phyloP scores from a whole-genome alignment of 2,797 vertebrate genomes.

The Scarus forsteni region DNA sequence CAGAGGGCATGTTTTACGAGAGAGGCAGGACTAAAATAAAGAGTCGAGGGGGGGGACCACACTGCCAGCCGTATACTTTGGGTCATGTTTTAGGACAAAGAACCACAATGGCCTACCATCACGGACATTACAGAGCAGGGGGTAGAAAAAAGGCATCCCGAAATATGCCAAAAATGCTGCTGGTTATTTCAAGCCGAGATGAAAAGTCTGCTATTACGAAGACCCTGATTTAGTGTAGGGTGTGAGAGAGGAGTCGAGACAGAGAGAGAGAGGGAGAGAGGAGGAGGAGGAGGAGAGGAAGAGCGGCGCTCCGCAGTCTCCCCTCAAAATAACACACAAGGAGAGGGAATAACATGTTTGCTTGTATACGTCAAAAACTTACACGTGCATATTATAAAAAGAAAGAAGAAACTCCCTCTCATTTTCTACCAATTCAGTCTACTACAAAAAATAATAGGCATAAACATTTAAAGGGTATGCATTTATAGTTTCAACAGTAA shows the following conservation, averaged over 20 bases:
- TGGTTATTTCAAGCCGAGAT: slow-evolving; percentile 80
- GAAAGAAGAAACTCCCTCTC: slow-evolving; percentile 35
- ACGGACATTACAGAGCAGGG: slow-evolving; percentile 68
- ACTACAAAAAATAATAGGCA: slow-evolving; percentile 6
- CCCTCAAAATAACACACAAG: slow-evolving; percentile 85
- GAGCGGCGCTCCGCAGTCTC: slow-evolving; percentile 83
- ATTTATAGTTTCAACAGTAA: slow-evolving; percentile 19
- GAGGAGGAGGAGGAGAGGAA: slow-evolving; percentile 61
- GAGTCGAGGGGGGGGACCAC: slow-evolving; percentile 60
- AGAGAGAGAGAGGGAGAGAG: slow-evolving; percentile 44
- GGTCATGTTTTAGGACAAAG: slow-evolving; percentile 78
- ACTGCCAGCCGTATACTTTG: slow-evolving; percentile 74
- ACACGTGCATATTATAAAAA: slow-evolving; percentile 65
- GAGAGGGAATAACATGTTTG: slow-evolving; percentile 84
- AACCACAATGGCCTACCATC: slow-evolving; percentile 71
- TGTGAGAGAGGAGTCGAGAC: slow-evolving; percentile 76
- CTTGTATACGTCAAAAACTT: slow-evolving; percentile 73
- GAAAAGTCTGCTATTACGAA: slow-evolving; percentile 83
- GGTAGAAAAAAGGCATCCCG: slow-evolving; percentile 27
- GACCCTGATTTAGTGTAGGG: slow-evolving; percentile 83
- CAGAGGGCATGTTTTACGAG: slow-evolving; percentile 62
- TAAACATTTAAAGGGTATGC: slow-evolving; percentile 2
- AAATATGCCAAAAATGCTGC: slow-evolving; percentile 83
- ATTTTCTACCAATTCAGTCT: slow-evolving; percentile 3
- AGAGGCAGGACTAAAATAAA: slow-evolving; percentile 67